Evolutionary conservation across 2,113 vertebrate species (phyloP), one percentile per base, ranked within the genome.

Genomic region (Elanus axillaris): DNA sequence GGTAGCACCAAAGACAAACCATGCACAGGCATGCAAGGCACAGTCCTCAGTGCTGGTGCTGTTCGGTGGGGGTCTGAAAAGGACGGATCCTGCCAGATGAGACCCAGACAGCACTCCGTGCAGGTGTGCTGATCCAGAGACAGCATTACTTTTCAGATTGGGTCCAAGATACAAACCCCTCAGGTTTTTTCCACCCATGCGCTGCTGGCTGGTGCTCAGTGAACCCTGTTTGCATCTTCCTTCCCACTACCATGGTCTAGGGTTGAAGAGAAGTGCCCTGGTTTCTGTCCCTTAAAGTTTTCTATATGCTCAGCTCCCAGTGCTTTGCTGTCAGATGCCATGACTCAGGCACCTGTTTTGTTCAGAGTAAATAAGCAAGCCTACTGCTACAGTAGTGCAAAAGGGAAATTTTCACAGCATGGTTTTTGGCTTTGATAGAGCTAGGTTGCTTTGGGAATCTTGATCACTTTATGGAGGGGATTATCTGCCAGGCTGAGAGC

Each of bases 221-320:
- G 27, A 60, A 56, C 21, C 7, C 52, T 15, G 2, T 47, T 38
- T 67, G 34, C 38, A 14, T 14, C 26, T 5, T 48, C 42, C n/a
- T 20, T 48, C 27, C 53, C 27, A 13, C n/a, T 12, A 4, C 38
- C 31, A 3, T 4, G 29, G 52, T 43, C 38, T 22, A 42, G 11
- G 38, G 38, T 17, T n/a, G 38, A 42, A 64, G 45, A 8, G n/a
- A 23, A 18, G 23, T 20, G n/a, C 32, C 32, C 38, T 23, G 38
- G 31, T 16, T 22, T 43, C 60, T n/a, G 23, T 16, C 31, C 36
- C 31, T 16, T 17, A 29, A 43, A 31, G 60, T 53, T 66, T 64
- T 64, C 31, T 16, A 5, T 16, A 7, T 0, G 4, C 19, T 53
- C 31, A 16, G 38, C 25, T 53, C 31, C 31, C 3, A 2, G 7